These are phyloP conservation scores for Aix galericulata DNA, from an alignment of 2,113 vertebrate species.

Conservation along the genomic window DNA sequence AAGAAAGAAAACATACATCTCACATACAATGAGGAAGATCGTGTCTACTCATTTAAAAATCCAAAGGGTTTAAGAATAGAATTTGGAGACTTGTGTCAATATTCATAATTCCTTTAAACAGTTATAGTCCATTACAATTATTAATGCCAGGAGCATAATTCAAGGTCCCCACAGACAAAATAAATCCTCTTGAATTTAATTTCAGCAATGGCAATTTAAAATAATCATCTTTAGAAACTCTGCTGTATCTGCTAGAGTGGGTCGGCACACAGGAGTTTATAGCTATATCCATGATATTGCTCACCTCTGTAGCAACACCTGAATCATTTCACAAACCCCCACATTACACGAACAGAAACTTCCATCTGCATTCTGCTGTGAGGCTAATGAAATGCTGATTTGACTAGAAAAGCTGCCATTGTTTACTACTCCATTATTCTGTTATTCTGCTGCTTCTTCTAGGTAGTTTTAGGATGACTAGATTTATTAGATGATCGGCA, in stretches of 20 bases:
- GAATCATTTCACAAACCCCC: slow-evolving; percentile 59
- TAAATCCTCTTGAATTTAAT: slow-evolving; percentile 53
- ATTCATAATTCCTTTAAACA: slow-evolving; percentile 60
- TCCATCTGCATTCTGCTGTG: slow-evolving; percentile 60
- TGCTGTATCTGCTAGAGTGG: slow-evolving; percentile 4
- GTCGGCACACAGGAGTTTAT: slow-evolving; percentile 38
- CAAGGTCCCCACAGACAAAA: slow-evolving; percentile 54
- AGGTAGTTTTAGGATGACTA: slow-evolving; percentile 10
- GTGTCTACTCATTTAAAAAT: slow-evolving; percentile 28
- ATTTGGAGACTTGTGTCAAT: slow-evolving; percentile 59
- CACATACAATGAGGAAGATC: slow-evolving; percentile 21
- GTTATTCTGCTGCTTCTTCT: slow-evolving; percentile 51
- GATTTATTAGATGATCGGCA: slow-evolving; percentile 38
- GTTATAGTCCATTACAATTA: slow-evolving; percentile 37
- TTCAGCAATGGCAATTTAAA: slow-evolving; percentile 52
- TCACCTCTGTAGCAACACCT: slow-evolving; percentile 68
- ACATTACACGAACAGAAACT: slow-evolving; percentile 63
- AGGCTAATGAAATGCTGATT: slow-evolving; percentile 67
- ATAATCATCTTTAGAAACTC: slow-evolving; percentile 58
- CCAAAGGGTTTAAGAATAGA: slow-evolving; percentile 43
- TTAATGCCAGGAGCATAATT: slow-evolving; percentile 43
- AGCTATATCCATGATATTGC: slow-evolving; percentile 61
- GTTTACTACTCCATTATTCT: slow-evolving; percentile 68
- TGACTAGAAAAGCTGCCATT: slow-evolving; percentile 67
- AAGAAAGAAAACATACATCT: slow-evolving; percentile 51